phyloP scores from a whole-genome alignment of 2,797 vertebrate genomes.

The Manis javanica region DNA sequence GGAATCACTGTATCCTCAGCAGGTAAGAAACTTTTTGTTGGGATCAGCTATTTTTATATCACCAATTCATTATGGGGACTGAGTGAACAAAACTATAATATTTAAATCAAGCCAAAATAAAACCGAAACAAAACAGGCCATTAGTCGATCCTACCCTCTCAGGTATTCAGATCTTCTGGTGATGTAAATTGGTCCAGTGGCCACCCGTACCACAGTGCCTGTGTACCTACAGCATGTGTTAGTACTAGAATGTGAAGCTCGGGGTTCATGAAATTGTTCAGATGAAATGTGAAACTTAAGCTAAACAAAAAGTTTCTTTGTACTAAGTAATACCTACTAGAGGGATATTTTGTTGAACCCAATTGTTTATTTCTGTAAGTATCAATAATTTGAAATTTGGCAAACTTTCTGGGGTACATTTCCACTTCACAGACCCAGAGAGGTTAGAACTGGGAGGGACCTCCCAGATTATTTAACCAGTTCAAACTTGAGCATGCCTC shows the following conservation, averaged over 20 bases:
- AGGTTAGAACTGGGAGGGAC: not conserved
- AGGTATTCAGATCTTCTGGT: not conserved
- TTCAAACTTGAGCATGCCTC: not conserved
- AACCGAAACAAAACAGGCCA: not conserved
- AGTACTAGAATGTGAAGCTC: not conserved
- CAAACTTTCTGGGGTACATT: not conserved
- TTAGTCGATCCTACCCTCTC: not conserved
- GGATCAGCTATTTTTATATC: conserved; percentile 19
- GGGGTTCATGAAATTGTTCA: not conserved
- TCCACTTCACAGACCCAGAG: not conserved
- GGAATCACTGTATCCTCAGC: conserved; percentile 90
- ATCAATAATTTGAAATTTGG: not conserved
- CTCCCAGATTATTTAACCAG: not conserved
- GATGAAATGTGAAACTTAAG: not conserved
- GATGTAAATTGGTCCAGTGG: not conserved
- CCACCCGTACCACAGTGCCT: too few relatives aligned
- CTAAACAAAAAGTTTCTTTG: not conserved
- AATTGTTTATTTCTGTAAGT: not conserved
- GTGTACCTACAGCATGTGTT: not conserved
- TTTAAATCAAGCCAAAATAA: not conserved
- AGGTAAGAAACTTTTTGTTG: conserved; percentile 81
- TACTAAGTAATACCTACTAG: not conserved
- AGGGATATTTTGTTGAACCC: not conserved
- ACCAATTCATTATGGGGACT: not conserved
- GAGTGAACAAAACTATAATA: not conserved